These are phyloP conservation scores for Mongoloraphidia duomilia DNA, from an alignment of 2,888 invertebrate genomes.

Conservation along the genomic window DNA sequence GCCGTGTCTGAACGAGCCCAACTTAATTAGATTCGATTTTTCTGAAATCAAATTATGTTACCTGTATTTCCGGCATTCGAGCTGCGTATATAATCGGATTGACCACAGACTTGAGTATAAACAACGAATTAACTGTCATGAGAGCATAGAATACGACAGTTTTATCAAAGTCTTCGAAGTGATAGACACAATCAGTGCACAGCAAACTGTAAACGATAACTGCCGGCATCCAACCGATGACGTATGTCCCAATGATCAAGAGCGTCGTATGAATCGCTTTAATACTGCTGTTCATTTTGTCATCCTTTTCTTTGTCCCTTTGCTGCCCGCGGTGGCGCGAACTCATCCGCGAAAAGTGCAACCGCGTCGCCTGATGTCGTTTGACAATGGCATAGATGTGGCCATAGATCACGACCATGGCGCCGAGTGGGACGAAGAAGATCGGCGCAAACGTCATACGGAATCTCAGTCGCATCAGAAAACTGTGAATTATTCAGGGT, in stretches of 20 bases:
- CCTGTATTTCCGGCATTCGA: constrained; percentile 48
- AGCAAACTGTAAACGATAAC: constrained; percentile 38
- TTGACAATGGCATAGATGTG: constrained; percentile 43
- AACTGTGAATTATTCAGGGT: constrained; percentile 20
- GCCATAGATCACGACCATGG: constrained; percentile 43
- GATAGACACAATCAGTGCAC: constrained; percentile 25
- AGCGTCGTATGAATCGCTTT: constrained; percentile 47
- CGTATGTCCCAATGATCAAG: constrained; percentile 42
- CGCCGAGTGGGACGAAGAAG: constrained; percentile 39
- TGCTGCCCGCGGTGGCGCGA: not conserved
- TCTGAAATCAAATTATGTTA: constrained; percentile 16
- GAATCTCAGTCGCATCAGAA: constrained; percentile 30
- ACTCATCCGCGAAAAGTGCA: constrained; percentile 25
- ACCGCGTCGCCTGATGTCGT: constrained; percentile 35
- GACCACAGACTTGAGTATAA: constrained; percentile 44
- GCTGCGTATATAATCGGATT: constrained; percentile 53
- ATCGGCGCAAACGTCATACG: constrained; percentile 34
- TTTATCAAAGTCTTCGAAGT: constrained; percentile 2
- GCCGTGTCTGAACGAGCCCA: too few species aligned
- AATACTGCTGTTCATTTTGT: constrained; percentile 32
- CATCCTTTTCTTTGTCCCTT: constrained; percentile 5
- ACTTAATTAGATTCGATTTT: too few species aligned
- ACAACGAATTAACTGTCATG: constrained; percentile 34
- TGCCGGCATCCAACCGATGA: constrained; percentile 47
- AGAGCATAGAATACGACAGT: constrained; percentile 19